Evolutionary conservation across 2,888 invertebrate genomes (phyloP).

Genomic region (Sympetrum striolatum): DNA sequence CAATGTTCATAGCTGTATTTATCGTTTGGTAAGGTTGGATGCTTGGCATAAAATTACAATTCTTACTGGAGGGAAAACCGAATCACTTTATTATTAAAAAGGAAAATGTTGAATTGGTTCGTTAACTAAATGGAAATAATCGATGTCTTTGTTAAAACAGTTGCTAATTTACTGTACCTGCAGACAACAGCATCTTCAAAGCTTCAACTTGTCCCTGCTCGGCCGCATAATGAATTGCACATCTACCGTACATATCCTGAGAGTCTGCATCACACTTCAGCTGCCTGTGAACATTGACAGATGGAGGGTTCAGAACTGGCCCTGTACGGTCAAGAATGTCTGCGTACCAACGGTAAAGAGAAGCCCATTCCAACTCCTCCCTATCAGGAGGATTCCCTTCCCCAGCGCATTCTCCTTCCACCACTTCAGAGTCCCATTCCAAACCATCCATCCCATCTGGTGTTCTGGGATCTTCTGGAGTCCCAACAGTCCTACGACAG

Average conservation of each 20-base stretch:
- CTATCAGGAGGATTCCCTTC: constrained; percentile 59
- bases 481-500: constrained; percentile 60
- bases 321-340: constrained; percentile 73
- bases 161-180: constrained; percentile 59
- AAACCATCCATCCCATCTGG: constrained; percentile 70
- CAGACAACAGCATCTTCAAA: constrained; percentile 67
- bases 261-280: constrained; percentile 65
- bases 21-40: too few species aligned
- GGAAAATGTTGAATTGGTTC: too few species aligned
- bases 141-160: background rate
- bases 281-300: constrained; percentile 58
- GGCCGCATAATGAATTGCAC: constrained; percentile 77
- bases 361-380: constrained; percentile 60
- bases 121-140: too few species aligned
- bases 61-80: too few species aligned
- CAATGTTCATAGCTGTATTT: too few species aligned
- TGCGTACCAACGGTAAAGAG: constrained; percentile 74
- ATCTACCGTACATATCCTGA: constrained; percentile 69
- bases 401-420: constrained; percentile 62
- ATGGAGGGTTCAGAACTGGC: constrained; percentile 62
- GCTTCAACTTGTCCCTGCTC: constrained; percentile 70
- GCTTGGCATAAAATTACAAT: too few species aligned
- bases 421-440: constrained; percentile 79
- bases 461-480: constrained; percentile 61
- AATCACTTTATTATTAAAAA: too few species aligned